Percentiles rank a stretch among this genome's conserved stretches.
Conservation (phyloP, 2,797 vertebrate species). For the Myotis vivesi region DNA sequence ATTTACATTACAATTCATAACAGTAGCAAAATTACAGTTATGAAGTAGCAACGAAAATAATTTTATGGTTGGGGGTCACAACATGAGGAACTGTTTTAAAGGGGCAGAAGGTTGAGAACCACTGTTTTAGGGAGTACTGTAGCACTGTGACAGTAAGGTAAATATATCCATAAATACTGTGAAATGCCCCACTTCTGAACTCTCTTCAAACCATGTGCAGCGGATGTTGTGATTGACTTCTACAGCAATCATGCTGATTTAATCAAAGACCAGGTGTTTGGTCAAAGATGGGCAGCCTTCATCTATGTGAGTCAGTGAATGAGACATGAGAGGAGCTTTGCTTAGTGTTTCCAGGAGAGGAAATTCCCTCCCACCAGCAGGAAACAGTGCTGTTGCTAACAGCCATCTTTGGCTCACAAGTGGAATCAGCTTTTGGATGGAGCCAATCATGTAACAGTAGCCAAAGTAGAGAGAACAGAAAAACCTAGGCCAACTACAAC, state of each 20-base stretch:
- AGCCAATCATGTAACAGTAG: background rate
- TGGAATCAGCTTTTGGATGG: background rate
- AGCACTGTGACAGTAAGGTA: background rate
- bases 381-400: background rate
- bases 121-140: background rate
- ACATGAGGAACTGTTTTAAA: too few relatives aligned
- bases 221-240: background rate
- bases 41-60: too few relatives aligned
- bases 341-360: background rate
- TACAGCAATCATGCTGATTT: background rate
- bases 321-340: background rate
- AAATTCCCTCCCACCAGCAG: background rate
- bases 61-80: too few relatives aligned
- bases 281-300: background rate
- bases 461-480: background rate
- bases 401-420: background rate
- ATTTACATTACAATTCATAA: too few relatives aligned
- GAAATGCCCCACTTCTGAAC: background rate
- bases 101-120: too few relatives aligned
- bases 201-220: background rate
- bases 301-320: background rate
- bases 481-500: background rate
- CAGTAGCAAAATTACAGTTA: too few relatives aligned
- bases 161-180: background rate
- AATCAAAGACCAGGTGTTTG: background rate